phyloP scores from a whole-genome alignment of 2,113 vertebrate genomes.

The Stercorarius parasiticus region DNA sequence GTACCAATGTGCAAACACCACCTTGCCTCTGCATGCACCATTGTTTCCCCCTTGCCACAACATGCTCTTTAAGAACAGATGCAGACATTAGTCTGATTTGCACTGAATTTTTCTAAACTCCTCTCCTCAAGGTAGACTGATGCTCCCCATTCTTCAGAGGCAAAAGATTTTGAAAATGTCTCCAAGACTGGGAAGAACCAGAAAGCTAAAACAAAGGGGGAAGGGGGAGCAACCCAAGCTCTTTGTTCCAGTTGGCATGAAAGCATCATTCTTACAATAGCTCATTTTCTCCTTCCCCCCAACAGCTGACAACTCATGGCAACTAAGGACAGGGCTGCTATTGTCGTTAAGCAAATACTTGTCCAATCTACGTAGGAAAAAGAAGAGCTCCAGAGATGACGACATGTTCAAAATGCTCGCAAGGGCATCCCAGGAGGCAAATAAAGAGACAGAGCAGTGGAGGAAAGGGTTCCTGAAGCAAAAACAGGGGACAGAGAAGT shows the following conservation, averaged over 20 bases:
- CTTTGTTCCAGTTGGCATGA: slow-evolving; percentile 67
- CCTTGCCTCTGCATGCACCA: background rate
- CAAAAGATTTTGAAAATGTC: background rate
- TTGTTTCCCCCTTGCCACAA: background rate
- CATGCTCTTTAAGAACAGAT: background rate
- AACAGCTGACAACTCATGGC: slow-evolving; percentile 66
- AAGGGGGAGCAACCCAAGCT: slow-evolving; percentile 31
- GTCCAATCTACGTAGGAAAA: slow-evolving; percentile 55
- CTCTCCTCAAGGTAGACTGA: background rate
- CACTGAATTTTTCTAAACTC: background rate
- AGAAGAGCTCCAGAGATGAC: slow-evolving; percentile 58
- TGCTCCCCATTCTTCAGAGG: background rate
- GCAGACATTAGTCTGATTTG: background rate
- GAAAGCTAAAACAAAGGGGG: slow-evolving; percentile 56
- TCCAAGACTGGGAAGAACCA: slow-evolving; percentile 50
- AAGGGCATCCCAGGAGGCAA: slow-evolving; percentile 49
- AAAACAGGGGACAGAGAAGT: slow-evolving; percentile 5
- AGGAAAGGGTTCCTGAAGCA: slow-evolving; percentile 38
- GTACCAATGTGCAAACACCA: background rate
- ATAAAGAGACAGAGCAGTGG: slow-evolving; percentile 55
- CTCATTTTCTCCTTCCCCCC: slow-evolving; percentile 55
- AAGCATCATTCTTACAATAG: slow-evolving; percentile 62
- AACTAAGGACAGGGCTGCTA: slow-evolving; percentile 67
- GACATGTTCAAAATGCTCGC: slow-evolving; percentile 27
- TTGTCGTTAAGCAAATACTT: slow-evolving; percentile 58